phyloP scores from a whole-genome alignment of 2,888 invertebrate genomes.

The Nebria brevicollis region DNA sequence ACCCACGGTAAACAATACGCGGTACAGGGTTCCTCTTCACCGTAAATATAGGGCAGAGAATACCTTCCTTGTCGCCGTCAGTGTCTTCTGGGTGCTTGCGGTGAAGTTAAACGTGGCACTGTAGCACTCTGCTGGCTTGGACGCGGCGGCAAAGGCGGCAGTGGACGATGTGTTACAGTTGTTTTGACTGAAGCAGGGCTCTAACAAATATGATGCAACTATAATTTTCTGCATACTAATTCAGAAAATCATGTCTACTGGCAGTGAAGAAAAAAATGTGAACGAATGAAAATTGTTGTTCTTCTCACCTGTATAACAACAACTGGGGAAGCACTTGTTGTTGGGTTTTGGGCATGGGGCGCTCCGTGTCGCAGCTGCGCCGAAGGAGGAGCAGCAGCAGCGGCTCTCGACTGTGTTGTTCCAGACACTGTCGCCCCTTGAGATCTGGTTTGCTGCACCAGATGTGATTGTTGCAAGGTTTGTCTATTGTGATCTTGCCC shows the following conservation, averaged over 20 bases:
- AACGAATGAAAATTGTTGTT: too few species aligned
- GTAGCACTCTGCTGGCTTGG: conserved; percentile 68
- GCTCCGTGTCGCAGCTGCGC: conserved; percentile 54
- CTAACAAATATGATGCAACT: background rate
- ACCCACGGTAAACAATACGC: conserved; percentile 61
- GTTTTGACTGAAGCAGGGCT: conserved; percentile 50
- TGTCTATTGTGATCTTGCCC: conserved; percentile 77
- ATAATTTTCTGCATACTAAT: background rate
- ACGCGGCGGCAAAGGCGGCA: conserved; percentile 53
- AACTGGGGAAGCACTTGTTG: too few species aligned
- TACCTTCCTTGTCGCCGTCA: conserved; percentile 59
- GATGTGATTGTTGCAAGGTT: conserved; percentile 58
- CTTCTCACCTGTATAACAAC: too few species aligned
- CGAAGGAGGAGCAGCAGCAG: conserved; percentile 63
- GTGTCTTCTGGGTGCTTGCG: conserved; percentile 62
- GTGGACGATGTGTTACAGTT: conserved; percentile 58
- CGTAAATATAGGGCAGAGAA: conserved; percentile 60
- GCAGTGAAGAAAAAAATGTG: too few species aligned
- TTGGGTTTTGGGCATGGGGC: too few species aligned
- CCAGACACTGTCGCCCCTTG: conserved; percentile 59
- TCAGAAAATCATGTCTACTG: too few species aligned
- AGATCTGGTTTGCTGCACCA: conserved; percentile 52
- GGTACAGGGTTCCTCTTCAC: conserved; percentile 56
- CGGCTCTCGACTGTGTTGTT: conserved; percentile 52
- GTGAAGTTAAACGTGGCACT: conserved; percentile 61